Evolutionary conservation across 2,113 vertebrate species (phyloP), one percentile per base, ranked within the genome.

Genomic region (Zosterops pallidus): DNA sequence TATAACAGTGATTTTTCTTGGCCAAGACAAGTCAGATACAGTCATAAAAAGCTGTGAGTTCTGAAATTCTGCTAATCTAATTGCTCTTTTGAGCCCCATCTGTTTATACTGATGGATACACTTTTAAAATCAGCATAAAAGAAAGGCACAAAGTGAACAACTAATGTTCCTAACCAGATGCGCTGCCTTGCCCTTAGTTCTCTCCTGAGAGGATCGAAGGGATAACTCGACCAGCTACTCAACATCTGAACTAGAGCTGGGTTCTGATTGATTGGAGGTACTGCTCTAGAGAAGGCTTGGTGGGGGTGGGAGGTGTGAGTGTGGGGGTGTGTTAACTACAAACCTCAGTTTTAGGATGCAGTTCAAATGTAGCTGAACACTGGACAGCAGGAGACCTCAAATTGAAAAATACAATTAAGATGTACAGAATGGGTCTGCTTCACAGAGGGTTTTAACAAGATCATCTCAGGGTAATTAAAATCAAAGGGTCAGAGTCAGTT

Each of bases 391-490:
- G 59, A 83, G 52, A 91, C 67, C 59, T 37, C 63, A 80, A n/a
- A 90, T 33, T 86, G 68, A 90, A 92, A 96, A 91, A 93, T 89
- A 88, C 56, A 35, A 56, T 41, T 72, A 90, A 86, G 19, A 62
- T n/a, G 55, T 76, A 39, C 19, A 62, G 33, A 52, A 76, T 59
- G 52, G 86, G 47, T 86, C 91, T 93, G 84, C 77, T 89, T 87
- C 60, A 55, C n/a, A 63, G 33, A 53, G 28, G 41, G 72, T 92
- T 94, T 96, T 60, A 56, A 77, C 82, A 93, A 65, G 69, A 77
- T 86, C 85, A 74, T 92, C 71, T 95, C 49, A 52, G 24, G 83
- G 52, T 81, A 96, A 81, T 95, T 95, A 94, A 94, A 90, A 86
- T 86, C 71, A 64, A 85, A 85, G 57, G 77, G 46, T 93, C 93